These are phyloP conservation scores for Drosophila kanapiae DNA, from an alignment of 1,140 invertebrate species.

Conservation along the genomic window DNA sequence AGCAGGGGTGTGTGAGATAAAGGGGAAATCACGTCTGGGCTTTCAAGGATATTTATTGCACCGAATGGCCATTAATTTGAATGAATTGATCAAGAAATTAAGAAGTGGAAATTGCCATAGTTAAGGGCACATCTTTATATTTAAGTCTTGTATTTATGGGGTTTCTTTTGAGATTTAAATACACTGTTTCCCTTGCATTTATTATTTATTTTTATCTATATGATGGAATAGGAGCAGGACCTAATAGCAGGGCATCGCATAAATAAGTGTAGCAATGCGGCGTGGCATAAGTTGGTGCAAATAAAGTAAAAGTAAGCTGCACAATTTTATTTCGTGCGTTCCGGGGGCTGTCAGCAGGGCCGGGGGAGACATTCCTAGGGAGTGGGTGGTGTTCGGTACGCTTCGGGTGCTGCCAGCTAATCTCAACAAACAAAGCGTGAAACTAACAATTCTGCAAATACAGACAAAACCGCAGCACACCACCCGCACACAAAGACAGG, in stretches of 20 bases:
- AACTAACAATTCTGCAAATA: conserved; percentile 83
- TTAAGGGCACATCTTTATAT: no score
- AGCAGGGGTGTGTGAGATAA: no score
- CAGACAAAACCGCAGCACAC: conserved; percentile 70
- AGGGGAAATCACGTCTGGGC: background rate
- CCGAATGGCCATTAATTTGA: background rate
- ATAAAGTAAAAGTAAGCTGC: conserved; percentile 73
- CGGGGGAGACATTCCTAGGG: background rate
- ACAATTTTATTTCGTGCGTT: conserved; percentile 73
- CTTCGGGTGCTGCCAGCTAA: conserved; percentile 68
- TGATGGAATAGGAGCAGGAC: background rate
- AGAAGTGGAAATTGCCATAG: background rate
- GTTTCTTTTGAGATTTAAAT: no score
- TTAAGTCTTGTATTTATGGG: no score
- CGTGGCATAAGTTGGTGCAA: conserved; percentile 67
- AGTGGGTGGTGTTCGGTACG: background rate
- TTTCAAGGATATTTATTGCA: conserved; percentile 9
- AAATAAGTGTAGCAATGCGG: conserved; percentile 53
- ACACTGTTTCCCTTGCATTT: background rate
- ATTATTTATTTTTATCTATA: background rate
- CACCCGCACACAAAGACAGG: conserved; percentile 23
- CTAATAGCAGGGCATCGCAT: conserved; percentile 26
- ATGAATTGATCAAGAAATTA: conserved; percentile 2
- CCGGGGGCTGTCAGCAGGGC: conserved; percentile 21
- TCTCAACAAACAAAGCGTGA: conserved; percentile 83